Base-by-base conservation (phyloP, 2,797 vertebrate genomes). In the Malurus leucopterus region DNA sequence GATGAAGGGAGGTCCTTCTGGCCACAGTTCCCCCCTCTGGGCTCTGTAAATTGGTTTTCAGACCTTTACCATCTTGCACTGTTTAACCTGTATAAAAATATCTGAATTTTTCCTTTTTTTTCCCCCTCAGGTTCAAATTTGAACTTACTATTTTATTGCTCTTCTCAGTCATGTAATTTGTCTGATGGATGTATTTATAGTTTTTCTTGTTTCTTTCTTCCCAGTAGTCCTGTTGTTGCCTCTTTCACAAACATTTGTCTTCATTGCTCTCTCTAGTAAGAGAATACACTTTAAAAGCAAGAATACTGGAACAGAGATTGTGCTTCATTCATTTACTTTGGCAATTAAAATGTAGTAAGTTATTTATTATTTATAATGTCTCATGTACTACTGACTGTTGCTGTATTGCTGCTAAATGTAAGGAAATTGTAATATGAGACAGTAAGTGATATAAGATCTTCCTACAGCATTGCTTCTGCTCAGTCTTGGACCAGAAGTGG, bases 281-380 rank as follows among this genome's bases (percentile, higher is more conserved):
- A 72, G 27, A 91, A 70, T 4, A 24, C 1, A 10, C 15, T 72
- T 80, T 73, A 84, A 89, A 91, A 81, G 27, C 57, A 76, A 84
- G 46, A 36, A 50, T 53, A 53, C 27, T 76, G 49, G 53, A 90
- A 82, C 15, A 76, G 59, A 88, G 38, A 73, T 34, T 57, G 55
- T 84, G 50, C 53, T 91, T 91, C 76, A 76, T 92, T 88, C 68
- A 93, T 93, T 89, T 93, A 64, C 71, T 91, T 91, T 89, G 91
- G 62, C 84, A 93, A 91, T 92, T 93, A 91, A 70, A 91, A 70
- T 43, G 27, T 57, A 63, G 70, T 50, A 75, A 73, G 41, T 50
- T 81, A 91, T 95, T 92, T 26, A 86, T 94, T 90, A 89, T 94
- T 95, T 46, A 88, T 91, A 82, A 88, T 61, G 40, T 57, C 40